phyloP scores from a whole-genome alignment of 2,113 vertebrate species.

The Labrus mixtus region DNA sequence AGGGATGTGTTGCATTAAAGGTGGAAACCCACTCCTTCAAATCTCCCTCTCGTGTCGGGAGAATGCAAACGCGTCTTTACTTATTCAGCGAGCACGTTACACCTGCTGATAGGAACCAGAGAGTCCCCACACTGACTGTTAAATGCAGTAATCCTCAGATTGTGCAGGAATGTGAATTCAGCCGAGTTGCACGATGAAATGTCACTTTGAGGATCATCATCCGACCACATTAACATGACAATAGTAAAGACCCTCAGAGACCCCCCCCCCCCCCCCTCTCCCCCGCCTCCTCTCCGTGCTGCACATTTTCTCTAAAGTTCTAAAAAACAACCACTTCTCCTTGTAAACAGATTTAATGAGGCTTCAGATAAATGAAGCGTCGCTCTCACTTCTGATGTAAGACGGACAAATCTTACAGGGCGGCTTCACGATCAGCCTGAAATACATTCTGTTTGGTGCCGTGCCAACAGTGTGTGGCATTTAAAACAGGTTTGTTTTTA shows the following conservation, averaged over 20 bases:
- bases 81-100: constrained; percentile 21
- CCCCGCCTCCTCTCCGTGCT: too few relatives aligned
- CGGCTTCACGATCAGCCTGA: constrained; percentile 31
- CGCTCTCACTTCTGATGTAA: constrained; percentile 6
- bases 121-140: constrained; percentile 64
- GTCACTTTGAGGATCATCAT: constrained; percentile 62
- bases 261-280: constrained; percentile 30
- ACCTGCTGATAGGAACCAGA: constrained; percentile 54
- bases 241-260: constrained; percentile 54
- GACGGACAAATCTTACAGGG: constrained; percentile 30
- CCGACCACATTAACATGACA: constrained; percentile 69
- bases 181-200: constrained; percentile 60
- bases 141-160: constrained; percentile 70
- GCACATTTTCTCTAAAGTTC: constrained; percentile 4
- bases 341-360: constrained; percentile 8
- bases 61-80: constrained; percentile 55
- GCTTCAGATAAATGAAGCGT: constrained; percentile 18
- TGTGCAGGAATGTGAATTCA: constrained; percentile 68
- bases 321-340: not conserved
- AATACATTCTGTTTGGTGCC: constrained; percentile 24
- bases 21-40: constrained; percentile 49
- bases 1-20: constrained; percentile 27
- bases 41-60: constrained; percentile 22
- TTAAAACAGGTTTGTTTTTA: constrained; percentile 49
- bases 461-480: constrained; percentile 36